phyloP scores from a whole-genome alignment of 2,797 vertebrate genomes.

The Triplophysa bombifrons region DNA sequence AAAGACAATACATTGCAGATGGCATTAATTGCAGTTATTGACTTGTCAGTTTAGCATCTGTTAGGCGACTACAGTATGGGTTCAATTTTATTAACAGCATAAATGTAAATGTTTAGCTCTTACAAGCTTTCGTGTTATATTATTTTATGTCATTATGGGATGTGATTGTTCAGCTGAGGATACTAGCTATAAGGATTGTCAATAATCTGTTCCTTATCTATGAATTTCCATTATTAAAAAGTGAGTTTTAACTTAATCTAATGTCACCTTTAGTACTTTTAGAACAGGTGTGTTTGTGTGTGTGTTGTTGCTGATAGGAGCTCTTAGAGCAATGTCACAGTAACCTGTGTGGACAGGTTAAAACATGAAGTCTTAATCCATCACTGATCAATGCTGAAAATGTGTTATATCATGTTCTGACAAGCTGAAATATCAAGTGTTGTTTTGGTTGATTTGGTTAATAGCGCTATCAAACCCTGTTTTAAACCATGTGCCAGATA shows the following conservation, averaged over 20 bases:
- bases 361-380: too few relatives aligned
- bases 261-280: slow-evolving; percentile 55
- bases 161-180: slow-evolving; percentile 40
- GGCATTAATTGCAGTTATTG: slow-evolving; percentile 60
- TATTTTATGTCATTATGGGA: slow-evolving; percentile 30
- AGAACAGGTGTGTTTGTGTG: not conserved
- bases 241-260: slow-evolving; percentile 77
- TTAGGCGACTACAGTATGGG: slow-evolving; percentile 1
- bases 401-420: too few relatives aligned
- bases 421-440: too few relatives aligned
- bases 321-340: too few relatives aligned
- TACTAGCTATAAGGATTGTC: slow-evolving; percentile 51
- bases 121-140: not conserved
- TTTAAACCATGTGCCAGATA: too few relatives aligned
- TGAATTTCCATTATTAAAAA: slow-evolving; percentile 74
- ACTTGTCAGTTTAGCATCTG: slow-evolving; percentile 62
- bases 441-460: too few relatives aligned
- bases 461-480: too few relatives aligned
- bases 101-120: slow-evolving; percentile 4
- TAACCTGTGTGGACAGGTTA: too few relatives aligned
- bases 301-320: not conserved
- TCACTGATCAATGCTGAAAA: too few relatives aligned
- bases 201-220: slow-evolving; percentile 70
- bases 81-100: slow-evolving; percentile 8
- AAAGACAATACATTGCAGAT: slow-evolving; percentile 61